A percentile compares a stretch with the other conserved stretches of the same genome.
phyloP scores from a whole-genome alignment of 2,797 vertebrate genomes.

The Intellagama lesueurii region DNA sequence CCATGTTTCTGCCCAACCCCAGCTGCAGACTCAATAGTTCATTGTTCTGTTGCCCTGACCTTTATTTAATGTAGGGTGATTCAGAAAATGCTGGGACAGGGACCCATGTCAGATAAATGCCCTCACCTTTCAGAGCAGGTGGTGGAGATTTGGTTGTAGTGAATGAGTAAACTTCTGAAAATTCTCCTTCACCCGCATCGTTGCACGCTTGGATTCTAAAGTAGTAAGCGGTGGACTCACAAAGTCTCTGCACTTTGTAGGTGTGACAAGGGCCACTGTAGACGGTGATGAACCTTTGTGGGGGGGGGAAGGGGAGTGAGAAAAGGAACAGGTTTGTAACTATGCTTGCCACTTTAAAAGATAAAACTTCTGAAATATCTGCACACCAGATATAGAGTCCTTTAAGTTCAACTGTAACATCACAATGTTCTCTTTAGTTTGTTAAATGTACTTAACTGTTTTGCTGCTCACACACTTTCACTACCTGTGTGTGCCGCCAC shows the following conservation, averaged over 20 bases:
- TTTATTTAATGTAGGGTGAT: too few relatives aligned
- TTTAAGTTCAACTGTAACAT: not conserved
- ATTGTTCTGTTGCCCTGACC: too few relatives aligned
- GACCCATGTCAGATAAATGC: not conserved
- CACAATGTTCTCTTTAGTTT: not conserved
- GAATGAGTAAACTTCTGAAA: conserved; percentile 82
- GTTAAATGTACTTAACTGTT: not conserved
- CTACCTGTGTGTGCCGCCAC: too few relatives aligned
- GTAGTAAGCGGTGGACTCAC: conserved; percentile 81
- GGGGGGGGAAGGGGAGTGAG: not conserved
- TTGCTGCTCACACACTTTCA: too few relatives aligned
- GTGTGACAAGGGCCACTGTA: conserved; percentile 83
- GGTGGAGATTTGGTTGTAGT: conserved; percentile 83
- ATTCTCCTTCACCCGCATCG: conserved; percentile 80
- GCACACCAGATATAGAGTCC: accelerated
- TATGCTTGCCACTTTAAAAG: accelerated
- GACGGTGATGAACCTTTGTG: conserved; percentile 79
- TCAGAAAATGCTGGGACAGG: too few relatives aligned
- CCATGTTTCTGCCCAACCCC: too few relatives aligned
- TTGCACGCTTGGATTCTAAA: conserved; percentile 85
- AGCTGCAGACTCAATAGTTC: too few relatives aligned
- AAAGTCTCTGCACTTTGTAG: conserved; percentile 83
- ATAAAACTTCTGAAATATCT: accelerated
- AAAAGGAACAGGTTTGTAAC: not conserved
- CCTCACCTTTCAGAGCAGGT: conserved; percentile 81